phyloP scores from a whole-genome alignment of 2,888 invertebrate species.

The Liodrosophila aerea region DNA sequence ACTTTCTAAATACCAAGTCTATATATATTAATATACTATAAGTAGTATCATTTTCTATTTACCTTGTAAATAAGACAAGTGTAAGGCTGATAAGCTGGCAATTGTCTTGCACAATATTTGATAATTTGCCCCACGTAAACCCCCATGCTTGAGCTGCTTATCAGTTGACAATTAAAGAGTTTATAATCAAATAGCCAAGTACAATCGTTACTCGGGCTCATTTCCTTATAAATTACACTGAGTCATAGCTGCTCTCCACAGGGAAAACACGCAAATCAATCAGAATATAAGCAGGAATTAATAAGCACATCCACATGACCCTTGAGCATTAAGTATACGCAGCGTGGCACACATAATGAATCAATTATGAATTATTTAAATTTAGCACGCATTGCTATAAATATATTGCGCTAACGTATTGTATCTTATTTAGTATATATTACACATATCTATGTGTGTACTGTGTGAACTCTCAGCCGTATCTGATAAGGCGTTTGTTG shows the following conservation, averaged over 20 bases:
- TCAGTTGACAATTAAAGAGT: too few species aligned
- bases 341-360: slow-evolving; percentile 13
- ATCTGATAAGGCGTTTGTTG: slow-evolving; percentile 33
- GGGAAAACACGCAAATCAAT: slow-evolving; percentile 22
- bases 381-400: slow-evolving; percentile 33
- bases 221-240: too few species aligned
- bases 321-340: slow-evolving; percentile 47
- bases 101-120: neutral
- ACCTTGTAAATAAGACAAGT: too few species aligned
- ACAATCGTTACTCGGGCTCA: too few species aligned
- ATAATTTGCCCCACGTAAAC: too few species aligned
- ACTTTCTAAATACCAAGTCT: too few species aligned
- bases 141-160: too few species aligned
- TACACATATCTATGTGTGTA: neutral
- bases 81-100: too few species aligned
- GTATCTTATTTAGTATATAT: neutral
- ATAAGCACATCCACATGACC: slow-evolving; percentile 42
- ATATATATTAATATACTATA: too few species aligned
- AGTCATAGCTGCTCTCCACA: neutral
- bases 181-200: neutral
- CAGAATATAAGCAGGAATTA: slow-evolving; percentile 31
- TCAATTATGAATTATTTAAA: slow-evolving; percentile 17
- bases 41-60: too few species aligned
- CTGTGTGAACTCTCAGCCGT: slow-evolving; percentile 11
- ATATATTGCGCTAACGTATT: slow-evolving; percentile 3